Evolutionary conservation across 2,113 vertebrate species (phyloP).

Genomic region (Microtus ochrogaster): DNA sequence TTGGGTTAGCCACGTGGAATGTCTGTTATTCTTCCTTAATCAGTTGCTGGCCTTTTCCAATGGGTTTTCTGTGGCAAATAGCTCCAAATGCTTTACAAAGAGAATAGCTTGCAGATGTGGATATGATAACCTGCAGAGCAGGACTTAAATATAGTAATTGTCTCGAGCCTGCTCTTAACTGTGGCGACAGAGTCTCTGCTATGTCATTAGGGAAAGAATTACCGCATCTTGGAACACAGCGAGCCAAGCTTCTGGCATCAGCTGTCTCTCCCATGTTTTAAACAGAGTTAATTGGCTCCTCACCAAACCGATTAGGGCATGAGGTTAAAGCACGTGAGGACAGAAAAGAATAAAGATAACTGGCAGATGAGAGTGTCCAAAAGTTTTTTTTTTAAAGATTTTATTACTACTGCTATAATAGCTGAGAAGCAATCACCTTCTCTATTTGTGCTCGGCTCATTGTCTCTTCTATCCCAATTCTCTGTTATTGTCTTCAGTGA

Average conservation of each 20-base stretch:
- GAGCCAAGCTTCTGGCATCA: constrained; percentile 67
- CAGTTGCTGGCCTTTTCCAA: constrained; percentile 62
- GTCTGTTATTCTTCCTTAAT: background rate
- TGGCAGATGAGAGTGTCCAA: background rate
- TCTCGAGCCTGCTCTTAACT: constrained; percentile 80
- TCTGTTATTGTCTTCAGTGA: constrained; percentile 16
- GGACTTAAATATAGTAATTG: constrained; percentile 80
- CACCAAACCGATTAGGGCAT: constrained; percentile 50
- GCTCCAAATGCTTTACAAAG: constrained; percentile 66
- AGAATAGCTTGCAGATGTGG: constrained; percentile 81
- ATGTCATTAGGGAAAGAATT: constrained; percentile 82
- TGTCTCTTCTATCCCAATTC: constrained; percentile 25
- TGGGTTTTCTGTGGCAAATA: constrained; percentile 71
- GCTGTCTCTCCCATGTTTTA: constrained; percentile 50
- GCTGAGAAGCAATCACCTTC: constrained; percentile 50
- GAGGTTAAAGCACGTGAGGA: constrained; percentile 52
- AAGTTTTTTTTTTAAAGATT: constrained; percentile 17
- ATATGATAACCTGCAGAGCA: constrained; percentile 78
- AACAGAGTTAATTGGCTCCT: constrained; percentile 75
- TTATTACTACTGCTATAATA: constrained; percentile 32
- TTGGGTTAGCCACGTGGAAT: background rate
- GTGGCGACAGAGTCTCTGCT: constrained; percentile 80
- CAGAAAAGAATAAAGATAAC: constrained; percentile 54
- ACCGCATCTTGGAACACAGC: constrained; percentile 67
- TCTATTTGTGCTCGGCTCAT: constrained; percentile 18